A percentile compares a stretch with the other conserved stretches of the same genome.
Evolutionary conservation across 2,113 vertebrate species (phyloP).

Genomic region (Terrapene triunguis): DNA sequence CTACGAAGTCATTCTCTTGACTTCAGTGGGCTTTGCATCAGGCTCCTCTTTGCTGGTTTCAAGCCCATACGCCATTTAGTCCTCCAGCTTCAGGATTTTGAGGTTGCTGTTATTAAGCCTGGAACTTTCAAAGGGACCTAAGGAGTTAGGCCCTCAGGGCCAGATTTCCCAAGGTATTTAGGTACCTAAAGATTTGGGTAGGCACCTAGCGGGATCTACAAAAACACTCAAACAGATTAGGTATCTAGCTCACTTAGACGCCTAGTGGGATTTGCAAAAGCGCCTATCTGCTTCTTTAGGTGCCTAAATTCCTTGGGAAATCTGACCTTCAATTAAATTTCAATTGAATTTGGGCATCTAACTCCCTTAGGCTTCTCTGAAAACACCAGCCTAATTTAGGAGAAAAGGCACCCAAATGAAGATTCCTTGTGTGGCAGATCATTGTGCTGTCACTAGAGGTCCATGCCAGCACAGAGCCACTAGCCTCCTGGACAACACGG

Average conservation of each 20-base stretch:
- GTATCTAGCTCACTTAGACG: too few relatives aligned
- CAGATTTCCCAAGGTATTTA: background rate
- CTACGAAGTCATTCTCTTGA: too few relatives aligned
- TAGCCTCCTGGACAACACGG: accelerated
- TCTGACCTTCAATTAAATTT: background rate
- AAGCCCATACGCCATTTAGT: background rate
- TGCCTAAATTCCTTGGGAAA: background rate
- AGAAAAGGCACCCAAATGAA: background rate
- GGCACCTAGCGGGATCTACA: background rate
- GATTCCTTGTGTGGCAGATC: background rate
- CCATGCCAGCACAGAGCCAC: background rate
- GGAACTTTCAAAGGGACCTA: background rate
- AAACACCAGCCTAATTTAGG: background rate
- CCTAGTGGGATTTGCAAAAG: background rate
- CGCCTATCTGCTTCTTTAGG: accelerated
- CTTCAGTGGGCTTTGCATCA: too few relatives aligned
- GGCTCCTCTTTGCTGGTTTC: too few relatives aligned
- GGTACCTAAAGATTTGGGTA: background rate
- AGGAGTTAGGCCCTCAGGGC: background rate
- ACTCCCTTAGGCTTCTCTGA: accelerated
- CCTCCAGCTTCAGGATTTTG: background rate
- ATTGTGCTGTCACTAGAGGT: background rate
- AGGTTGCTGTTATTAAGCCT: background rate
- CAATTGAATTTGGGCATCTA: background rate
- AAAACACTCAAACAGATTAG: too few relatives aligned